A percentile compares a stretch with the other conserved stretches of the same genome.
Conservation (phyloP, 37 sponge, comb jelly and placozoan species). For the Petrosia ficiformis region DNA sequence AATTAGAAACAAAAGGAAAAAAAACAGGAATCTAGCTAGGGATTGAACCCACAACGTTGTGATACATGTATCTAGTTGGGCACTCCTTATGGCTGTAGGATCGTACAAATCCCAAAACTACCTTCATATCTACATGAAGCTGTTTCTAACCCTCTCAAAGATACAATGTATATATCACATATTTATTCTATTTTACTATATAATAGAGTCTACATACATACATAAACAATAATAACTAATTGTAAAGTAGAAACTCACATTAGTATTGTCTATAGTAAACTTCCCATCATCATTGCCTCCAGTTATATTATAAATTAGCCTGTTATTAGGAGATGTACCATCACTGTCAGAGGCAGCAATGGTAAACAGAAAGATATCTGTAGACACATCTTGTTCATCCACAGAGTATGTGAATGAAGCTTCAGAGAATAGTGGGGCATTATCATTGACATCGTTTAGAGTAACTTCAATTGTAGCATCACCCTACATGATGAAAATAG, state of each 20-base stretch:
- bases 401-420: not conserved
- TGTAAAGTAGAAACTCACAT: not conserved
- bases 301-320: not conserved
- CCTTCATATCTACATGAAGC: too few relatives aligned
- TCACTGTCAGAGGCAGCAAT: not conserved
- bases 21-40: too few relatives aligned
- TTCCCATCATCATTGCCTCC: not conserved
- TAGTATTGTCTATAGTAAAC: not conserved
- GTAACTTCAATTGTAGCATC: slow-evolving; percentile 2
- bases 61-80: too few relatives aligned
- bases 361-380: not conserved
- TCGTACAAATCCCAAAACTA: too few relatives aligned
- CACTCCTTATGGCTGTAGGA: too few relatives aligned
- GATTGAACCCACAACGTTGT: too few relatives aligned
- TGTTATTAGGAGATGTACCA: not conserved
- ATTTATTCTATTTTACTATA: too few relatives aligned
- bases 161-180: too few relatives aligned
- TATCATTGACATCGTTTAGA: slow-evolving; percentile 52
- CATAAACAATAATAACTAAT: too few relatives aligned
- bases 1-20: too few relatives aligned
- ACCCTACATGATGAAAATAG: not conserved
- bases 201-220: too few relatives aligned
- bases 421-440: slow-evolving; percentile 23
- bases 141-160: too few relatives aligned
- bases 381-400: not conserved